These are phyloP conservation scores for Scomber colias DNA, from an alignment of 2,113 vertebrate species.

Conservation along the genomic window DNA sequence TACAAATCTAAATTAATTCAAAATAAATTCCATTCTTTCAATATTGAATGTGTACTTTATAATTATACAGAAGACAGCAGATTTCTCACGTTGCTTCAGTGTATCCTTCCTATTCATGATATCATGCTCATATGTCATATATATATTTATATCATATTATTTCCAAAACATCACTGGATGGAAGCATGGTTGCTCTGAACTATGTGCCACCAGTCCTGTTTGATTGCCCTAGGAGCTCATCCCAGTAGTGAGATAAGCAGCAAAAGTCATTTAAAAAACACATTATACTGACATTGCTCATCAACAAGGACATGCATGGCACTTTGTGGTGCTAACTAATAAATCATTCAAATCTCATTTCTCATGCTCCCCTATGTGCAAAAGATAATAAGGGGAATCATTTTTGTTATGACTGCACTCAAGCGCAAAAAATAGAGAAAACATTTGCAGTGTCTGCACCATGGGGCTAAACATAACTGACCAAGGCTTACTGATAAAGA, in stretches of 20 bases:
- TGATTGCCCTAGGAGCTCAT: slow-evolving; percentile 13
- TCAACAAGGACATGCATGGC: slow-evolving; percentile 15
- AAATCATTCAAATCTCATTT: slow-evolving; percentile 49
- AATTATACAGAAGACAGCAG: slow-evolving; percentile 3
- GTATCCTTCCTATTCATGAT: slow-evolving; percentile 3
- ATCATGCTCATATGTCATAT: background rate
- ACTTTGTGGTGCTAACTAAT: slow-evolving; percentile 19
- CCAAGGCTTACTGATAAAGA: background rate
- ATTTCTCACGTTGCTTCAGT: background rate
- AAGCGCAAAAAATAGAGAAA: background rate
- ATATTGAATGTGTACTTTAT: background rate
- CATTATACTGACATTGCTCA: slow-evolving; percentile 31
- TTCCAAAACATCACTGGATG: background rate
- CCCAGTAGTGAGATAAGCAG: slow-evolving; percentile 6
- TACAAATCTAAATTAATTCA: slow-evolving; percentile 48
- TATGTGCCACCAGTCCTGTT: background rate
- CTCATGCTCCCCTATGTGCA: slow-evolving; percentile 7
- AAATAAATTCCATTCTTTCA: slow-evolving; percentile 36
- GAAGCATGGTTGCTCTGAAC: background rate
- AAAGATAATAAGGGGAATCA: slow-evolving; percentile 34
- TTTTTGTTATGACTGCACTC: slow-evolving; percentile 20
- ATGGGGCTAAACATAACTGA: slow-evolving; percentile 9
- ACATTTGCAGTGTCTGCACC: background rate
- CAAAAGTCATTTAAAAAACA: slow-evolving; percentile 19
- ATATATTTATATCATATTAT: background rate